Evolutionary conservation across 2,797 vertebrate genomes (phyloP).

Genomic region (Chiloscyllium punctatum): DNA sequence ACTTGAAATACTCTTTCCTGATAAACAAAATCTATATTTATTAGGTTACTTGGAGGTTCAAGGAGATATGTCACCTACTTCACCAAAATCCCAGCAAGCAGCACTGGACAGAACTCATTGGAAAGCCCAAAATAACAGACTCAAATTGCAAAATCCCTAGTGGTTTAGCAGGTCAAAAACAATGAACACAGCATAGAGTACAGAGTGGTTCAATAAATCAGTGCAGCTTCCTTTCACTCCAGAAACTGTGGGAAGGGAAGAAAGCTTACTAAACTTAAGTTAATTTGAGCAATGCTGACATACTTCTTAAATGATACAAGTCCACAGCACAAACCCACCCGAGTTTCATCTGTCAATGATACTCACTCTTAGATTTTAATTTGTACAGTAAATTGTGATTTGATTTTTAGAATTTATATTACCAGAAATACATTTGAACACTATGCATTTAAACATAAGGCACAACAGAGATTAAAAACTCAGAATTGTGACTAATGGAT

Average conservation of each 20-base stretch:
- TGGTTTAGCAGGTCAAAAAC: background rate
- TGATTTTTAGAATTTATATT: conserved; percentile 1
- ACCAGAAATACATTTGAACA: background rate
- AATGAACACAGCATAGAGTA: background rate
- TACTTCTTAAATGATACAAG: too few species aligned
- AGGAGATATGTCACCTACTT: background rate
- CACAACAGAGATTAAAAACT: background rate
- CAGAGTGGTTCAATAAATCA: background rate
- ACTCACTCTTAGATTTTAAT: background rate
- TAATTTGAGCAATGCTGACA: background rate
- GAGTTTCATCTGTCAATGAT: background rate
- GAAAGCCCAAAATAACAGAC: background rate
- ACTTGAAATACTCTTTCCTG: background rate
- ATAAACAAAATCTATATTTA: background rate
- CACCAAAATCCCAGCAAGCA: background rate
- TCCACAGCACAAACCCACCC: background rate
- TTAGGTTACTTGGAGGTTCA: background rate
- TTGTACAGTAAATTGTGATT: background rate
- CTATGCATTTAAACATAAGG: background rate
- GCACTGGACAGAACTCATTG: background rate
- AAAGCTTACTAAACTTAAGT: background rate
- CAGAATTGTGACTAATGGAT: background rate
- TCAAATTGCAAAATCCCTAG: background rate
- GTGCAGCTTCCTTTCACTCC: background rate
- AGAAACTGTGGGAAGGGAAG: background rate